Conservation (phyloP, 2,797 vertebrate species). For the Apodemus agrarius region DNA sequence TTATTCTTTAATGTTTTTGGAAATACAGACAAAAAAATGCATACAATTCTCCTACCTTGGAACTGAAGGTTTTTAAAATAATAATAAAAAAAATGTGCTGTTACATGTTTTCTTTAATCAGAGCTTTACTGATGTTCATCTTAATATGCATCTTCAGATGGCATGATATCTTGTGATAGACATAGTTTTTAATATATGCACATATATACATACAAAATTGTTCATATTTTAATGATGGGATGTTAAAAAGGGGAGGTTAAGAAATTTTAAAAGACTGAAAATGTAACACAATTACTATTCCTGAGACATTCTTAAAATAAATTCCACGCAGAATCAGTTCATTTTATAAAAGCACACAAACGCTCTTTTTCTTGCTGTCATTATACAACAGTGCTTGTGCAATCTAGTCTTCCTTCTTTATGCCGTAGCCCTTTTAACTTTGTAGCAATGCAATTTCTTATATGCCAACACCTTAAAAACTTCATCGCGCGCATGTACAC, state of each 20-base stretch:
- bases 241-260: not conserved
- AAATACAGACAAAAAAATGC: not conserved
- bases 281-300: constrained; percentile 70
- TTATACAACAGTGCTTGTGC: constrained; percentile 64
- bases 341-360: constrained; percentile 67
- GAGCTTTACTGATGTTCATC: not conserved
- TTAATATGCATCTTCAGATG: constrained; percentile 39
- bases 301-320: constrained; percentile 71
- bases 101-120: constrained; percentile 41
- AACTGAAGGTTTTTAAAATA: not conserved
- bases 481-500: constrained; percentile 61
- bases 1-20: constrained; percentile 2
- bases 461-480: constrained; percentile 62
- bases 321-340: constrained; percentile 76
- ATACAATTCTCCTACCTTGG: not conserved
- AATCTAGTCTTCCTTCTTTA: constrained; percentile 80
- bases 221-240: constrained; percentile 41
- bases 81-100: not conserved
- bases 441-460: constrained; percentile 73
- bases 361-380: constrained; percentile 74
- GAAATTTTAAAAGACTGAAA: constrained; percentile 48
- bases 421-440: constrained; percentile 70
- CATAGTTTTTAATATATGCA: not conserved
- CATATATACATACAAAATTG: constrained; percentile 10
- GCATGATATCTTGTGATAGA: not conserved